A percentile compares a stretch with the other conserved stretches of the same genome.
These are phyloP conservation scores for Coranthus polyacanthus DNA, from an alignment of 2,797 vertebrate species.

Conservation along the genomic window DNA sequence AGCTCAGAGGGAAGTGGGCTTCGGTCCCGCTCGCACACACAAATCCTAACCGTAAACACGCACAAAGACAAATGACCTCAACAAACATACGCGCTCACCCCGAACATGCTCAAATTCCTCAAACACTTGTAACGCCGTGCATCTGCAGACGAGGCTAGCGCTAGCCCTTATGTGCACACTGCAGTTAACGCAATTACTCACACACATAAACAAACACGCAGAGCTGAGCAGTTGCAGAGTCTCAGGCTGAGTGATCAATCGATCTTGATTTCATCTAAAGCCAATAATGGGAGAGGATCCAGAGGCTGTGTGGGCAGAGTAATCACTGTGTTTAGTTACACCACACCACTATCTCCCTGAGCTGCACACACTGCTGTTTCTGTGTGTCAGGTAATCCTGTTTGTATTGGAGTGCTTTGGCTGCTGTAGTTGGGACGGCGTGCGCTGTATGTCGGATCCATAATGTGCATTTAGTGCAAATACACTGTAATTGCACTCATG, in stretches of 20 bases:
- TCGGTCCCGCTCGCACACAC: conserved; percentile 18
- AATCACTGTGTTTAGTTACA: conserved; percentile 69
- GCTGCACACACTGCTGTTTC: conserved; percentile 16
- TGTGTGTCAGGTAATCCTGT: conserved; percentile 1
- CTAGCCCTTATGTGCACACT: background rate
- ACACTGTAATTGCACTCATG: background rate
- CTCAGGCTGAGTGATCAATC: conserved; percentile 51
- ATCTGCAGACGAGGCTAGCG: background rate
- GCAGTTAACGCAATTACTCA: background rate
- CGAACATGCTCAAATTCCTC: background rate
- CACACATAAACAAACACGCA: conserved; percentile 27
- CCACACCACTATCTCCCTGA: conserved; percentile 36
- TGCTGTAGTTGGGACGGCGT: background rate
- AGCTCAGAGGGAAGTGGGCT: conserved; percentile 36
- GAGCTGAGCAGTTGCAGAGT: conserved; percentile 27
- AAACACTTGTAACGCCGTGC: background rate
- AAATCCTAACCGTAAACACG: conserved; percentile 29
- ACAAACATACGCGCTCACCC: too few species aligned
- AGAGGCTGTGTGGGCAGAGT: conserved; percentile 38
- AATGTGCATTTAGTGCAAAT: background rate
- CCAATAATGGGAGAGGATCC: conserved; percentile 63
- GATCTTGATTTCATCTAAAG: conserved; percentile 59
- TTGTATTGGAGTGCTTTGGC: conserved; percentile 11
- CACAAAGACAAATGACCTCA: background rate
- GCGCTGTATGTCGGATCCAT: conserved; percentile 1